Percentiles rank a stretch among this genome's conserved stretches.
phyloP scores from a whole-genome alignment of 2,888 invertebrate species.

The Ryuthela nishihirai region DNA sequence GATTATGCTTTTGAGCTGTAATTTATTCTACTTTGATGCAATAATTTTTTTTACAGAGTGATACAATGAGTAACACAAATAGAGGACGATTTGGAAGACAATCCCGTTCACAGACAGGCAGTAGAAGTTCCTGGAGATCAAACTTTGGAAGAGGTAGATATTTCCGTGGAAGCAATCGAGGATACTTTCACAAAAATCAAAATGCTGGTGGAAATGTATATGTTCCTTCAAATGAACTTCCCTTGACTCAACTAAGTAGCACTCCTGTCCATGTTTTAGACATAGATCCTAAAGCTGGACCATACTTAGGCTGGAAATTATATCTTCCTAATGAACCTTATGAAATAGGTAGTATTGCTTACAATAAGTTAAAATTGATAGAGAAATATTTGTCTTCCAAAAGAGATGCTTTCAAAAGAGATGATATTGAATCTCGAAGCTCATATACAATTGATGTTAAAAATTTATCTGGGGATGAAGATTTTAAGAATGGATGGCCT shows the following conservation, averaged over 20 bases:
- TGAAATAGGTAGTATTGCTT: conserved; percentile 14
- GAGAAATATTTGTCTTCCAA: conserved; percentile 58
- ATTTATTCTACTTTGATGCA: conserved; percentile 1
- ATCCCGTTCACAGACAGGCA: too few relatives aligned
- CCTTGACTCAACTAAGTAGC: too few relatives aligned
- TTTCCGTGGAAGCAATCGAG: too few relatives aligned
- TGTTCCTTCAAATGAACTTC: too few relatives aligned
- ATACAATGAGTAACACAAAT: too few relatives aligned
- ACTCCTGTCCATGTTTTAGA: too few relatives aligned
- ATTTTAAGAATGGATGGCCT: conserved; percentile 61
- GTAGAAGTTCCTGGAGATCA: too few relatives aligned
- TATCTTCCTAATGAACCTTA: conserved; percentile 69
- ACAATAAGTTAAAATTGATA: conserved; percentile 55
- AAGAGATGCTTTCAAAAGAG: conserved; percentile 46
- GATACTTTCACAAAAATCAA: too few relatives aligned
- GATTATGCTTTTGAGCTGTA: conserved; percentile 36
- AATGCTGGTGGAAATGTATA: too few relatives aligned
- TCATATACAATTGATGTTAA: conserved; percentile 29
- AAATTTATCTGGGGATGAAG: conserved; percentile 20
- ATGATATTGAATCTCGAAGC: conserved; percentile 47
- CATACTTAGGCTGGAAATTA: conserved; percentile 68
- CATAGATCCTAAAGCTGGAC: conserved; percentile 38
- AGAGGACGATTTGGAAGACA: too few relatives aligned
- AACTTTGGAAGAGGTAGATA: too few relatives aligned
- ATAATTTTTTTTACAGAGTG: conserved; percentile 2